Base-by-base conservation (phyloP, 30 jellyfish, hydroid and myxozoan genomes). In the Catostylus mosaicus region DNA sequence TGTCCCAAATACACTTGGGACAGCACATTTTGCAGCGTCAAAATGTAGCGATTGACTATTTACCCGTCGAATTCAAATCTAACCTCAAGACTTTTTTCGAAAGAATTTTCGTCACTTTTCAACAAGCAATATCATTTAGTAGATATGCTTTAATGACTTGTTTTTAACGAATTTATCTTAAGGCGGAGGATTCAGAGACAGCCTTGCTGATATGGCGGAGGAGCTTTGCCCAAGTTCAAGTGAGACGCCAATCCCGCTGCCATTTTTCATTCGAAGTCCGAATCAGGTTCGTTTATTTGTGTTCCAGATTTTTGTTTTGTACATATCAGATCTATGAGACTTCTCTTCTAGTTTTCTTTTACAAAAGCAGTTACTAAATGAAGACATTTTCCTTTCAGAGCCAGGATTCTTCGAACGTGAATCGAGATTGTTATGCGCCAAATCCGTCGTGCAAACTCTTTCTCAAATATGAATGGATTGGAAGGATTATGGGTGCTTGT, bases 121-220 rank as follows among this genome's bases (percentile, higher is more conserved):
- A n/a, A n/a, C n/a, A n/a, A n/a, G n/a, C n/a, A n/a, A n/a, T n/a
- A n/a, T n/a, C n/a, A n/a, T n/a, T n/a, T n/a, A n/a, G n/a, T n/a
- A n/a, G n/a, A n/a, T n/a, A n/a, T n/a, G n/a, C n/a, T n/a, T n/a
- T n/a, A n/a, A n/a, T n/a, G n/a, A n/a, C n/a, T n/a, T n/a, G n/a
- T n/a, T n/a, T n/a, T n/a, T n/a, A n/a, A n/a, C n/a, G n/a, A n/a
- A 40, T 43, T 82, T 46, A 1, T 74, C 7, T 64, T 20, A 27
- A 91, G 98, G 98, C 0, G 98, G 98, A 31, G 98, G 98, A 18
- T 91, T 91, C 45, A 74, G 98, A n/a, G 98, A 91, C 80, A 91
- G 98, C 47, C 63, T 91, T 31, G 83, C 96, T 0, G 98, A 91
- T 48, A 93, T 91, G 29, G 96, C 97, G 61, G 98, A 91, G 70